A percentile compares a stretch with the other conserved stretches of the same genome.
Conservation (phyloP, 1,140 invertebrate species). For the Macrobrachium rosenbergii region DNA sequence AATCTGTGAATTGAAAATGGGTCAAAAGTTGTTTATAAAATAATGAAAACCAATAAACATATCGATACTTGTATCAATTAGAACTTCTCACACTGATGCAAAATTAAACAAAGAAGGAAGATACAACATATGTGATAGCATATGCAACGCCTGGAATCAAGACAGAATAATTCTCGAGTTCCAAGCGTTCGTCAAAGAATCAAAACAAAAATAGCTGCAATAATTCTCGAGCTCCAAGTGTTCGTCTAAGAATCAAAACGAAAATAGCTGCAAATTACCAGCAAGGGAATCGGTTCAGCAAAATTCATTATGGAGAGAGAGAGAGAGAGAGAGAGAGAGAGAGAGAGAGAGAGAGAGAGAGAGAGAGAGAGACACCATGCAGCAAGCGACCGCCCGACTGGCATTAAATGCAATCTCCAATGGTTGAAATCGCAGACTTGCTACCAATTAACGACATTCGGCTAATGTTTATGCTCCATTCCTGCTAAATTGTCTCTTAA, state of each 20-base stretch:
- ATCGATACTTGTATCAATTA: too few species aligned
- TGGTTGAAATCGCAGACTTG: neutral
- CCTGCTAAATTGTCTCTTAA: neutral
- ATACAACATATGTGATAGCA: too few species aligned
- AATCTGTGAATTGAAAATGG: too few species aligned
- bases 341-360: constrained; percentile 44
- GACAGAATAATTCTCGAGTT: too few species aligned
- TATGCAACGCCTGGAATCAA: too few species aligned
- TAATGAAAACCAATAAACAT: too few species aligned
- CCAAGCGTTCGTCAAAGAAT: neutral
- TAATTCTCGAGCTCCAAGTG: too few species aligned
- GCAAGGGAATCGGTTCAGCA: neutral
- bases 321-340: constrained; percentile 40
- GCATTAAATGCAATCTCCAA: neutral
- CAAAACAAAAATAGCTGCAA: constrained; percentile 1
- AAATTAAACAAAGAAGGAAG: too few species aligned
- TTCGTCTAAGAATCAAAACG: neutral
- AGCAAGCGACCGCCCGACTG: too few species aligned
- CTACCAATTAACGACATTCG: neutral
- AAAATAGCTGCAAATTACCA: neutral
- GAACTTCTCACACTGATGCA: too few species aligned
- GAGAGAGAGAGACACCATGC: constrained; percentile 3
- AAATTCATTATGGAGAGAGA: neutral
- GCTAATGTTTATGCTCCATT: neutral
- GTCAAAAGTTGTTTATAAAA: too few species aligned